A percentile compares a stretch with the other conserved stretches of the same genome.
These are phyloP conservation scores for Mythimna loreyi DNA, from an alignment of 2,888 invertebrate genomes.

Conservation along the genomic window DNA sequence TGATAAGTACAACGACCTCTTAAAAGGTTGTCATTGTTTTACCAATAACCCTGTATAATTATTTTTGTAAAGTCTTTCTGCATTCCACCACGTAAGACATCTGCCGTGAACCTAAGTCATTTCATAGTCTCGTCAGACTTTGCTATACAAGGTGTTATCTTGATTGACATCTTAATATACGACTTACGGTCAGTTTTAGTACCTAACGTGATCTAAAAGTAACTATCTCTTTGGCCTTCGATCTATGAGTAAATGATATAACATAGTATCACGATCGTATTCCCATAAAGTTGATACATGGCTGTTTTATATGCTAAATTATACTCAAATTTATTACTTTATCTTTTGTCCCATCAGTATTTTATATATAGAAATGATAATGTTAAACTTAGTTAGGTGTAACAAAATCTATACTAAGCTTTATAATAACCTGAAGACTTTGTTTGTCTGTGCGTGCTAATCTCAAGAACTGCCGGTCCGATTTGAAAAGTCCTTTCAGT, in stretches of 20 bases:
- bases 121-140: conserved; percentile 23
- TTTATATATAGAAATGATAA: too few relatives aligned
- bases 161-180: conserved; percentile 32
- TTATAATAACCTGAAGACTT: too few relatives aligned
- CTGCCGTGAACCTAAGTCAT: conserved; percentile 8
- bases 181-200: conserved; percentile 7
- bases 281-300: not conserved
- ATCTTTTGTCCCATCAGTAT: too few relatives aligned
- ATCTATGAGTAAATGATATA: not conserved
- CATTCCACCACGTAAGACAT: conserved; percentile 28
- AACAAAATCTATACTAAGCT: too few relatives aligned
- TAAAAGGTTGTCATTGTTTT: too few relatives aligned
- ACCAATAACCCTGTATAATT: too few relatives aligned
- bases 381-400: not conserved
- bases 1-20: too few relatives aligned
- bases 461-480: too few relatives aligned
- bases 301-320: not conserved
- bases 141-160: conserved; percentile 41
- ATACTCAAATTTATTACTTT: not conserved
- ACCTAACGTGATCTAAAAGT: conserved; percentile 5
- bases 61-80: conserved; percentile 2
- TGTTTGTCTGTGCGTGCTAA: too few relatives aligned
- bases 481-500: too few relatives aligned
- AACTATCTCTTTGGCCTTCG: conserved; percentile 13
- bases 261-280: conserved; percentile 1